Evolutionary conservation across 1,140 invertebrate species (phyloP).

Genomic region (Aphaenogaster ashmeadi): DNA sequence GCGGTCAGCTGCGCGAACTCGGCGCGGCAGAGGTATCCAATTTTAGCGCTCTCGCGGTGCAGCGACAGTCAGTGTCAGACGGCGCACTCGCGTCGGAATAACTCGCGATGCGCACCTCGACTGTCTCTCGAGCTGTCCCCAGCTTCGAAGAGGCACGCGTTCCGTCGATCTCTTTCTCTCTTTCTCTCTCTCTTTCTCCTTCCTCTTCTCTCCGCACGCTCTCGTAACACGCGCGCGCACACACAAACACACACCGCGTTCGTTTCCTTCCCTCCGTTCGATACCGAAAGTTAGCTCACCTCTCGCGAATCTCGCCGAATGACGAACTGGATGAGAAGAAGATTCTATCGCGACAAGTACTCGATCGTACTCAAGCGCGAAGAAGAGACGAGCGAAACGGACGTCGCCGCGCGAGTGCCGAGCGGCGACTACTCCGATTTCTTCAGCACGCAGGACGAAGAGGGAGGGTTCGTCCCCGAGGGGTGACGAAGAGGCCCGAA

Average conservation of each 20-base stretch:
- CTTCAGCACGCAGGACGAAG: conserved; percentile 2
- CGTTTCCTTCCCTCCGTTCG: conserved; percentile 19
- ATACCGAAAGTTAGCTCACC: conserved; percentile 19
- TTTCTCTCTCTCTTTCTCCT: background rate
- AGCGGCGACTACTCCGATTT: conserved; percentile 63
- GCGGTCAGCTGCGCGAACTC: conserved; percentile 65
- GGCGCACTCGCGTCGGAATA: conserved; percentile 43
- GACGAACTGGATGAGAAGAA: too few relatives aligned
- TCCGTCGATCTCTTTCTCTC: background rate
- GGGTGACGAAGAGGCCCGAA: conserved; percentile 49
- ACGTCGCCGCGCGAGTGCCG: conserved; percentile 54
- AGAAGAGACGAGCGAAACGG: conserved; percentile 17
- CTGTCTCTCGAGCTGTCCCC: background rate
- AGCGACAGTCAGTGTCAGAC: conserved; percentile 41
- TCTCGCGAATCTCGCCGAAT: background rate
- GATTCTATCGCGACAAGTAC: too few relatives aligned
- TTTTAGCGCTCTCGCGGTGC: conserved; percentile 66
- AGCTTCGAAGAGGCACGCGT: background rate
- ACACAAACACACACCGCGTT: background rate
- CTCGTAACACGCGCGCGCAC: background rate
- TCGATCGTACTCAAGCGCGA: background rate
- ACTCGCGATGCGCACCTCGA: background rate
- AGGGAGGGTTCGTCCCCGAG: conserved; percentile 18
- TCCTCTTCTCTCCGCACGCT: background rate
- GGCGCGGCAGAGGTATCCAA: conserved; percentile 65